Evolutionary conservation across 2,797 vertebrate genomes (phyloP), one percentile per base, ranked within the genome.

Genomic region (Hemitrygon akajei): DNA sequence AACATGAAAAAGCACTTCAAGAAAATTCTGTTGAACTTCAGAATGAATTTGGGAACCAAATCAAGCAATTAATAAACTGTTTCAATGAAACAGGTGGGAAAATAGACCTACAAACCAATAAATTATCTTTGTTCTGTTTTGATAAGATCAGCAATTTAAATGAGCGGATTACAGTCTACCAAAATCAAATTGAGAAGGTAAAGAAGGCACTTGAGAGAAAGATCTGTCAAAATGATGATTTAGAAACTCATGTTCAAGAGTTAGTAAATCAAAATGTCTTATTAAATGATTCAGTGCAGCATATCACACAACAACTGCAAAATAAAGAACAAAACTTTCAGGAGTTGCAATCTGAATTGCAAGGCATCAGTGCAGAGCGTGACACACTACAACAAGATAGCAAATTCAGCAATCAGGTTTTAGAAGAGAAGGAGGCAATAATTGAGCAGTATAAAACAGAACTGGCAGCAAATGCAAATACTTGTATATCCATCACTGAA

Each of bases 391-490:
- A 96, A 40, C 97, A 95, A 94, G 97, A 97, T 94, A 96, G 95
- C 71, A 96, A 96, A 10, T 95, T 95, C 94, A 97, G 97, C 84
- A 97, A 96, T 94, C 97, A 97, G 95, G 96, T 95, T 73, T 95
- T 97, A 80, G 96, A 95, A 30, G 98, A 99, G 94, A 98, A 98
- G 94, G 97, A 97, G 95, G 96, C 96, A 93, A 97, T 96, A 94
- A 98, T 98, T 93, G 97, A 98, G 84, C 97, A 97, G 94, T 94
- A 98, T 60, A 97, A 95, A 94, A 97, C 98, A 94, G 97, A 98
- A 91, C 94, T 97, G 37, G 96, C 97, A 3, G 97, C 97, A 94
- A 97, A 97, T 95, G 96, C 96, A 94, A 96, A 97, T 82, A 96
- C 94, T 12, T 97, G 98, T 94, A 96, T 96, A 56, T 94, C 96